Percentiles rank a stretch among this genome's conserved stretches.
Conservation (phyloP, 2,113 vertebrate genomes). For the Acanthisitta chloris region DNA sequence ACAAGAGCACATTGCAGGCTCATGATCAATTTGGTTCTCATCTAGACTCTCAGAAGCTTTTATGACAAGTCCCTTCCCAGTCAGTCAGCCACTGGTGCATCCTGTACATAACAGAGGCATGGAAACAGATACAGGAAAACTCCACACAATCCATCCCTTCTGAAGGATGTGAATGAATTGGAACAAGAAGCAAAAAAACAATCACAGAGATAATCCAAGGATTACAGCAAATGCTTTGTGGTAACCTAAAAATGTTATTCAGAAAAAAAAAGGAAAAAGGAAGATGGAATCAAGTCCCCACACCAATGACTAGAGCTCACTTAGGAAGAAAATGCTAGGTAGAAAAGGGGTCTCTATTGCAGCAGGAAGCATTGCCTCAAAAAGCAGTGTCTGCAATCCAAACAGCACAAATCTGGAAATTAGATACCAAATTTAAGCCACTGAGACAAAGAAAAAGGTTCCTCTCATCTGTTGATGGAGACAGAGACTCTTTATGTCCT, state of each 20-base stretch:
- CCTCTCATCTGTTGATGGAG: neutral
- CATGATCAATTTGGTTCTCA: neutral
- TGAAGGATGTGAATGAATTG: neutral
- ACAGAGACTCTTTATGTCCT: neutral
- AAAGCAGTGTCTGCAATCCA: neutral
- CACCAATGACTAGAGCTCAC: neutral
- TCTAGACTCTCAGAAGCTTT: neutral
- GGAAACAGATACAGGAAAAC: neutral
- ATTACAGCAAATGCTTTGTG: neutral
- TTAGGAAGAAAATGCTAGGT: neutral
- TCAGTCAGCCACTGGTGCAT: accelerated
- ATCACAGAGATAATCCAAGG: neutral
- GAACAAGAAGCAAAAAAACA: neutral
- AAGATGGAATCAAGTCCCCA: neutral
- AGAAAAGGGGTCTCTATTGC: neutral
- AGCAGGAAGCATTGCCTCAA: neutral
- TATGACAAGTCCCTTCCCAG: neutral
- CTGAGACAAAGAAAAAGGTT: neutral
- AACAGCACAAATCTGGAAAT: neutral
- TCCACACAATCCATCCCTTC: neutral
- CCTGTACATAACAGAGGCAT: neutral
- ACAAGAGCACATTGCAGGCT: neutral
- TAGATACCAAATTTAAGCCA: neutral
- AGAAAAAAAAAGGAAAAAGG: neutral
- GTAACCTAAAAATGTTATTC: neutral